These are phyloP conservation scores for Montipora cactus DNA, from an alignment of 64 coral and sea anemone genomes.

Conservation along the genomic window DNA sequence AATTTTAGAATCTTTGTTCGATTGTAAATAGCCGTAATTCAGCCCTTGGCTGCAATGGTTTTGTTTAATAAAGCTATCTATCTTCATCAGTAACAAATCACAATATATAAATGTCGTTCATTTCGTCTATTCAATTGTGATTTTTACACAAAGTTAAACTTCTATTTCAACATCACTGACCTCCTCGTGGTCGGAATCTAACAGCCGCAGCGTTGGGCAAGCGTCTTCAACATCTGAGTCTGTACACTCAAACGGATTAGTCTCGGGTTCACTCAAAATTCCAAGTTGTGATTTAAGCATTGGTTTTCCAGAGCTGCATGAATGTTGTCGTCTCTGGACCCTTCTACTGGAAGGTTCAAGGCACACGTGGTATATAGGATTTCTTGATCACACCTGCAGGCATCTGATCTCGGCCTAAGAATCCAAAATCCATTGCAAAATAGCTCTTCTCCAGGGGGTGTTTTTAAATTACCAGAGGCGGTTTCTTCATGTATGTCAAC, in stretches of 20 bases:
- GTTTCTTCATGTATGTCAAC: slow-evolving; percentile 21
- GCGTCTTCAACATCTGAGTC: slow-evolving; percentile 53
- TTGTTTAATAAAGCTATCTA: no score
- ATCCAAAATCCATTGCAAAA: no score
- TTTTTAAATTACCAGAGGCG: no score
- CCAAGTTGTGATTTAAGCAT: slow-evolving; percentile 49
- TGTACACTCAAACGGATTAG: slow-evolving; percentile 13
- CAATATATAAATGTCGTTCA: neutral
- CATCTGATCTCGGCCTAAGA: no score
- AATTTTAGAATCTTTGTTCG: no score
- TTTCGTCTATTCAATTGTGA: neutral
- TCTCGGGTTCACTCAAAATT: neutral
- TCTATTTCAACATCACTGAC: neutral
- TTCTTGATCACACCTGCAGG: no score
- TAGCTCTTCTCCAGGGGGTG: no score
- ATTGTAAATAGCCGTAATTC: no score
- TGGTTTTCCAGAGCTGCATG: slow-evolving; percentile 52
- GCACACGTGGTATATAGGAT: no score
- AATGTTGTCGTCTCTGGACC: no score
- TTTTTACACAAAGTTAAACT: neutral
- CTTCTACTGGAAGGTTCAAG: no score
- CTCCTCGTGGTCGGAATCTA: neutral
- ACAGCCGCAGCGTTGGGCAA: neutral
- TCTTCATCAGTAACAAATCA: neutral
- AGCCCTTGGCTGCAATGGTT: no score